Evolutionary conservation across 2,888 invertebrate genomes (phyloP), one percentile per base, ranked within the genome.

Genomic region (Ophion costatus): DNA sequence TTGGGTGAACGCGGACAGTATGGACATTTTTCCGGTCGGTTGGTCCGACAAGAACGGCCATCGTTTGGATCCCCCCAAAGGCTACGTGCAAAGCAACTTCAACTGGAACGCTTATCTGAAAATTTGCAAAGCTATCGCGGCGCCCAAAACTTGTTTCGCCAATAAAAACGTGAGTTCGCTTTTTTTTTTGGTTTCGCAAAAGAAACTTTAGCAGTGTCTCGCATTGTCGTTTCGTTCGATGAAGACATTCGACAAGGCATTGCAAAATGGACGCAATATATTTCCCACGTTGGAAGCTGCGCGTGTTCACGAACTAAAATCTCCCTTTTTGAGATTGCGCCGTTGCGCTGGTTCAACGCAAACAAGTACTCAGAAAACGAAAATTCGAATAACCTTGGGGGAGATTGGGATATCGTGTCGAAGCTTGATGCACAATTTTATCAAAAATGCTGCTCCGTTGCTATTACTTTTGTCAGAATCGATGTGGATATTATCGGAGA

Each of bases 1-100:
- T 94, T 99, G 99, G 98, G 96, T 97, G 57, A 98, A 98, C 93
- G 97, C 98, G 0, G 98, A 98, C 93, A 97, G 97, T n/a, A 95
- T 96, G 91, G 97, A 98, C 92, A 97, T 99, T 81, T 99, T 98
- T 93, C 98, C 98, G 9, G 96, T 97, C 45, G 98, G 98, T n/a
- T 99, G 98, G 98, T 98, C 98, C 92, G 97, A 97, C 91, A 97
- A 97, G 92, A 97, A 97, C 89, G 96, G 96, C 0, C 97, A 97
- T 80, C 94, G 95, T 38, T 93, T 99, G 82, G 96, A 97, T 89
- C 97, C 98, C 4, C 99, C 99, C 0, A 96, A 96, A 83, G 96
- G 96, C 20, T 96, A 95, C 89, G 94, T 94, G 0, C 90, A 94
- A 1, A 94, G 94, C 0, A 94, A 94, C 71, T 99, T 98, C 93